A percentile compares a stretch with the other conserved stretches of the same genome.
phyloP scores from a whole-genome alignment of 2,888 invertebrate genomes.

The Leptopilina syphax region DNA sequence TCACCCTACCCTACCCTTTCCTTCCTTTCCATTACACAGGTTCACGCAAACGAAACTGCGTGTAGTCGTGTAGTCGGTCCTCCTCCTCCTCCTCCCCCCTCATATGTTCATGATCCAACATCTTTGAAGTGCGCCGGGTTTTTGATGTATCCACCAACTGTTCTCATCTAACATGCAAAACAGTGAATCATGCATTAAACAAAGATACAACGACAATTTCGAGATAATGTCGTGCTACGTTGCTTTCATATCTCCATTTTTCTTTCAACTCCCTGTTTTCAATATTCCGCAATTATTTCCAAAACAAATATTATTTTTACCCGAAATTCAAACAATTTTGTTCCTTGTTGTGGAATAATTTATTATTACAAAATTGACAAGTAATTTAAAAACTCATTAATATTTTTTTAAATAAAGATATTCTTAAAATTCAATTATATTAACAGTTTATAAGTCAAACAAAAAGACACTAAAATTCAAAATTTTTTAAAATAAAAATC shows the following conservation, averaged over 20 bases:
- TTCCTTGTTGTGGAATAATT: no score
- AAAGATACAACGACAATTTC: conserved; percentile 47
- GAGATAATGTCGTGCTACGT: background rate
- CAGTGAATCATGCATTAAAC: conserved; percentile 72
- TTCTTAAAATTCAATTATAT: no score
- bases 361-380: no score
- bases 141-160: conserved; percentile 77
- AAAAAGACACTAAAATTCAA: no score
- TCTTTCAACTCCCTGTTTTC: conserved; percentile 6
- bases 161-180: conserved; percentile 72
- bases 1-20: conserved; percentile 61
- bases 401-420: no score
- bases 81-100: conserved; percentile 34
- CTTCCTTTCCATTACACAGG: conserved; percentile 56
- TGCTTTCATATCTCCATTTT: background rate
- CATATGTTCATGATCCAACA: conserved; percentile 57
- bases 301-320: background rate
- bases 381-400: no score
- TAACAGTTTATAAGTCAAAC: no score
- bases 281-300: conserved; percentile 1
- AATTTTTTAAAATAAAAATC: no score
- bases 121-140: conserved; percentile 75
- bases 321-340: no score
- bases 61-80: conserved; percentile 12
- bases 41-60: conserved; percentile 47